Percentiles rank a stretch among this genome's conserved stretches.
Conservation (phyloP, 2,888 invertebrate species). For the Brenthis hecate region DNA sequence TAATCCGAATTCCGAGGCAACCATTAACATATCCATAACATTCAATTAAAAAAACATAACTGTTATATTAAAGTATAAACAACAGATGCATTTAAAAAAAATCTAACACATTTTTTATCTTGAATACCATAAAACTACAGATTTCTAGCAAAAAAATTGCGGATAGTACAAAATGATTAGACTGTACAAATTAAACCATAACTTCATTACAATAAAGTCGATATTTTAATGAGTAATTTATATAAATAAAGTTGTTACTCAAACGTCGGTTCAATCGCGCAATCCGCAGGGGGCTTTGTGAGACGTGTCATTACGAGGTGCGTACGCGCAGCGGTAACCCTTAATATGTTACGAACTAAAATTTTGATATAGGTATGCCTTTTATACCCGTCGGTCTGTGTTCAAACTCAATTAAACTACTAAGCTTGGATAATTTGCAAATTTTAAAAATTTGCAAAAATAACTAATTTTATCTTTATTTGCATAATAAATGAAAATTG, state of each 20-base stretch:
- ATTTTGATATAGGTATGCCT: background rate
- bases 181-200: background rate
- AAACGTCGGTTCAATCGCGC: slow-evolving; percentile 22
- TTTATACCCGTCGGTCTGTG: slow-evolving; percentile 3
- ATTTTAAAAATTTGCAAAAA: too few species aligned
- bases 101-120: slow-evolving; percentile 13
- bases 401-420: slow-evolving; percentile 7
- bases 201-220: background rate
- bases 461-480: too few species aligned
- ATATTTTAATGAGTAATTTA: background rate
- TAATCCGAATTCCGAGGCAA: too few species aligned
- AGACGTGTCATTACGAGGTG: slow-evolving; percentile 18
- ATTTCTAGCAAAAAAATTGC: slow-evolving; percentile 11
- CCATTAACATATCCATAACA: too few species aligned
- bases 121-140: slow-evolving; percentile 2
- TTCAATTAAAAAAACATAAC: background rate
- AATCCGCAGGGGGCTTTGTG: slow-evolving; percentile 29
- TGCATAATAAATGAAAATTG: too few species aligned
- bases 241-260: slow-evolving; percentile 10
- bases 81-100: slow-evolving; percentile 4
- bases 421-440: too few species aligned
- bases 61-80: background rate
- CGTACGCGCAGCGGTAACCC: slow-evolving; percentile 25
- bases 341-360: slow-evolving; percentile 21
- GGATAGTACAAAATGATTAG: background rate